These are phyloP conservation scores for Oryzias javanicus DNA, from an alignment of 2,113 vertebrate genomes.

Conservation along the genomic window DNA sequence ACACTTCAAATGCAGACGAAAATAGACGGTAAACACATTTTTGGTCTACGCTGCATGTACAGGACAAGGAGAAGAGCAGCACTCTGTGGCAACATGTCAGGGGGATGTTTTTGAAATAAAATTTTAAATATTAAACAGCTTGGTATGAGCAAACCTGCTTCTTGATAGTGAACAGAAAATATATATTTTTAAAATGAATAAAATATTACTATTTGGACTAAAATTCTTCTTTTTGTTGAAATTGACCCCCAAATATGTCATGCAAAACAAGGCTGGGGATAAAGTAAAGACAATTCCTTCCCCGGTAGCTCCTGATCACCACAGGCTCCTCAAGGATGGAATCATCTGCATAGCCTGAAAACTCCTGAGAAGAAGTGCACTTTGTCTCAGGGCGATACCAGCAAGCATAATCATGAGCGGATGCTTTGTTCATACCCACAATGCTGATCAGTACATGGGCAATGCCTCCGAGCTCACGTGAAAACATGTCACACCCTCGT, in stretches of 20 bases:
- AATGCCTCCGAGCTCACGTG: slow-evolving; percentile 42
- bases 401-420: slow-evolving; percentile 49
- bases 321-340: slow-evolving; percentile 31
- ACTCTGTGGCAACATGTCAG: no score
- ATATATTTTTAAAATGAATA: no score
- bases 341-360: slow-evolving; percentile 62
- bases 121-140: not conserved
- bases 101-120: no score
- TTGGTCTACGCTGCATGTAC: no score
- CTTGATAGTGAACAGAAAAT: no score
- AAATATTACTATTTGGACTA: no score
- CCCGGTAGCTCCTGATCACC: slow-evolving; percentile 40
- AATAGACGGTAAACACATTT: not conserved
- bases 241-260: slow-evolving; percentile 13
- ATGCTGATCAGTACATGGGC: slow-evolving; percentile 21
- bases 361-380: slow-evolving; percentile 52
- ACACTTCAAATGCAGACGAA: slow-evolving; percentile 1
- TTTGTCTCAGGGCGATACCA: slow-evolving; percentile 51
- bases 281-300: slow-evolving; percentile 32
- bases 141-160: not conserved
- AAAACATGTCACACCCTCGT: slow-evolving; percentile 61
- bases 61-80: no score
- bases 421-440: slow-evolving; percentile 54
- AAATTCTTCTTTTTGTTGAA: not conserved
- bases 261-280: slow-evolving; percentile 32